Evolutionary conservation across 2,888 invertebrate species (phyloP), one percentile per base, ranked within the genome.

Genomic region (Gymnoscelis rufifasciata): DNA sequence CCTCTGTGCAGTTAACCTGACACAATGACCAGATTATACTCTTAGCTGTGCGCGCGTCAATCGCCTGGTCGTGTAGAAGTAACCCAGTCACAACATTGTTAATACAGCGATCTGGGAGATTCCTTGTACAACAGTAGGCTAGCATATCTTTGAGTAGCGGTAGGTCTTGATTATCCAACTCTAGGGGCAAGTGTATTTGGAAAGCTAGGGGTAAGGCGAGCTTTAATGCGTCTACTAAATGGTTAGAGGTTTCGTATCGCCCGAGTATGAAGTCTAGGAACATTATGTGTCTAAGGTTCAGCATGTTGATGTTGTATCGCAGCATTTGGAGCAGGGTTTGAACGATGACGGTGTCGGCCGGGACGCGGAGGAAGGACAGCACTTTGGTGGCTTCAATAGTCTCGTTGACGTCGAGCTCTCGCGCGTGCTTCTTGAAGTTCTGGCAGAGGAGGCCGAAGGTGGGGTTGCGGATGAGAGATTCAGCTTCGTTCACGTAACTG

Each of bases 191-290:
- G 51, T 92, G 90, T 5, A 90, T 88, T 75, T 93, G 91, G 64
- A 93, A 92, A 0, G 92, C 91, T 19, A 93, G 69, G 0, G 93
- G 93, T 7, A 94, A 60, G 0, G 93, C 93, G 0, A 92, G 78
- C 59, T 83, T 84, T 3, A 94, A 63, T 0, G 93, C 93, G 26
- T 92, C 91, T 0, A 90, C 87, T 14, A 94, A 72, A 44, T 93
- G 91, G 47, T 81, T 81, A 8, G 83, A 88, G 1, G 57, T 59
- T 29, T 89, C 76, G 38, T 89, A 88, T 47, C 86, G 83, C 1
- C 70, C 64, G 0, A 94, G 64, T 5, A 93, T 58, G 62, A 90
- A 91, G 64, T 92, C 88, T 10, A 93, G 43, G 64, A 92, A 92
- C 59, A 91, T 89, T 23, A 93, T 90, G 59, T 93, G 90, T 2